phyloP scores from a whole-genome alignment of 2,888 invertebrate species.

The Andrena praecox region DNA sequence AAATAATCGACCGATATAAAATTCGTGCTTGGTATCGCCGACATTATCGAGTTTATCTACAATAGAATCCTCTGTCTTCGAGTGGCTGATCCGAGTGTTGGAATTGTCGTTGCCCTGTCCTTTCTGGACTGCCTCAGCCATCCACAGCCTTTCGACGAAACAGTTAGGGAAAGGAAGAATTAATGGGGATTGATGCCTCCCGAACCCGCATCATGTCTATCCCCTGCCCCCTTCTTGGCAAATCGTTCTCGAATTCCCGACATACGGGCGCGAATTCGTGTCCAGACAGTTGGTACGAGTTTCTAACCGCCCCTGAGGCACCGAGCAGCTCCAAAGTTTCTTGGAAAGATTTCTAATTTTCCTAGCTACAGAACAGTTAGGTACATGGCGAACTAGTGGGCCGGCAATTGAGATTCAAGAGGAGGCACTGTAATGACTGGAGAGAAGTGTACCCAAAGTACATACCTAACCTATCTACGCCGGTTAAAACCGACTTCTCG shows the following conservation, averaged over 20 bases:
- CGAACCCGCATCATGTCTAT: conserved; percentile 67
- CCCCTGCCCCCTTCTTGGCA: conserved; percentile 38
- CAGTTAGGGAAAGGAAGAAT: conserved; percentile 61
- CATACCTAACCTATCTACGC: not conserved
- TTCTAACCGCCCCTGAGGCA: not conserved
- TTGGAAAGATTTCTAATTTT: not conserved
- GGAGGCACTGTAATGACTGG: not conserved
- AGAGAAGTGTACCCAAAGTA: not conserved
- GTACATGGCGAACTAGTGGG: not conserved
- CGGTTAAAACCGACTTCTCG: not conserved
- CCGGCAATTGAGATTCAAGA: not conserved
- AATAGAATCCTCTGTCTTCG: no score
- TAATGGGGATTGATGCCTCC: conserved; percentile 71
- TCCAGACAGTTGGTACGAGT: not conserved
- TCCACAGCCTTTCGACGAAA: conserved; percentile 49
- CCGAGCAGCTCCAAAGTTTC: not conserved
- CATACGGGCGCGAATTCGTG: conserved; percentile 71
- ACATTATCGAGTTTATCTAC: no score
- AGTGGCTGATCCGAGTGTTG: not conserved
- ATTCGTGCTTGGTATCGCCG: no score
- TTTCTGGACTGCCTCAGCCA: conserved; percentile 22
- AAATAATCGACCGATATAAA: no score
- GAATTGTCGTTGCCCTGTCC: conserved; percentile 3
- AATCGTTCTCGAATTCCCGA: conserved; percentile 37
- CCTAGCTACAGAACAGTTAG: not conserved